Base-by-base conservation (phyloP, 2,797 vertebrate genomes). In the Tenualosa thibaudeaui region DNA sequence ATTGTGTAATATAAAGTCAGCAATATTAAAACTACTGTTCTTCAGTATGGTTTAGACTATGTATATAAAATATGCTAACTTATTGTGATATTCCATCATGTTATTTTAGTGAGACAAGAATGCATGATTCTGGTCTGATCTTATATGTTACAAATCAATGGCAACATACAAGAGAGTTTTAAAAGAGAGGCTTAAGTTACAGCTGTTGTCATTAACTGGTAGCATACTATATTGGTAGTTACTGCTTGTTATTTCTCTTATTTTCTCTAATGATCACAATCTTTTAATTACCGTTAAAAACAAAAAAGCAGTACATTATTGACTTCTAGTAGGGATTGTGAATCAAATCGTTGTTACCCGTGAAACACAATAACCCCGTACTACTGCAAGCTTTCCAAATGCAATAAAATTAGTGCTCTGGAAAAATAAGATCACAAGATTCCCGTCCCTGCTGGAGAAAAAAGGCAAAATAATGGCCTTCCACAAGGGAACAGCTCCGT, bases 81-180 rank as follows among this genome's bases (percentile, higher is more conserved):
- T 58, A 58, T 58, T 22, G 22, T 22, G 56, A 22, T 5, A 58
- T 58, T 58, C 5, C 7, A n/a, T 58, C 5, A 58, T 7, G 19
- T 0, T 56, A 22, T n/a, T 0, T n/a, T 7, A 58, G 19, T 82
- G 50, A 84, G 43, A 75, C 43, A 82, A 84, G 37, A 49, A 81
- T 81, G 86, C 85, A 84, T 81, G 83, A 49, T 85, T 62, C 58
- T 82, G 81, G 49, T 82, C 87, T 85, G 83, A 87, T 90, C 87
- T 86, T 81, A 81, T 88, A 90, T 83, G 86, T 84, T 89, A 17
- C 43, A 87, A 88, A 90, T 84, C 87, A 85, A 90, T 90, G 86
- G 87, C 81, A 89, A 90, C 90, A 60, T 82, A 86, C 85, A 86
- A 83, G 85, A 86, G 46, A 83, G 50, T 15, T 83, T 89, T 91